phyloP scores from a whole-genome alignment of 2,888 invertebrate species.

The Sericinus montela region DNA sequence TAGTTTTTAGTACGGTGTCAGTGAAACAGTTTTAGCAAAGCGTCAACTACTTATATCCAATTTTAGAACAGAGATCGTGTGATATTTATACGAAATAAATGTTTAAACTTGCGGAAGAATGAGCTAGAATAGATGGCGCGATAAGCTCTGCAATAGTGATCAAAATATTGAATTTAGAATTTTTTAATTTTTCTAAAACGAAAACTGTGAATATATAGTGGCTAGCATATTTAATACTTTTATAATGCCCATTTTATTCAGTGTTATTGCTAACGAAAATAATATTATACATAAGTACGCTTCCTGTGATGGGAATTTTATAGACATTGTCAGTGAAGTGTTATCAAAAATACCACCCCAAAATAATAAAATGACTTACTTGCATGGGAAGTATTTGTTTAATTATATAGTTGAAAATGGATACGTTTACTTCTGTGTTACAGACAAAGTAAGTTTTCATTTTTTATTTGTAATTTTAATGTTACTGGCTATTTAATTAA shows the following conservation, averaged over 20 bases:
- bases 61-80: constrained; percentile 42
- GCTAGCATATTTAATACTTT: not conserved
- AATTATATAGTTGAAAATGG: constrained; percentile 91
- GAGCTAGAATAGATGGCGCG: constrained; percentile 15
- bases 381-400: constrained; percentile 81
- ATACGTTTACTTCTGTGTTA: constrained; percentile 94
- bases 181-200: too few species aligned
- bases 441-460: constrained; percentile 87
- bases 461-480: not conserved
- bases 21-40: constrained; percentile 42
- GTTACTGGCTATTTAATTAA: too few species aligned
- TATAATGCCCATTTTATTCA: constrained; percentile 93
- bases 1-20: constrained; percentile 52
- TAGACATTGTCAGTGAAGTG: constrained; percentile 93
- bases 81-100: constrained; percentile 40
- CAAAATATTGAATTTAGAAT: too few species aligned
- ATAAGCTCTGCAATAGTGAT: not conserved
- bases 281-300: constrained; percentile 91
- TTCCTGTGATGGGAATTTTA: constrained; percentile 94
- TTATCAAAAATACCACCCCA: constrained; percentile 87
- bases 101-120: constrained; percentile 33
- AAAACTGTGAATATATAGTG: too few species aligned
- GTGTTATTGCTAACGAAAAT: constrained; percentile 89
- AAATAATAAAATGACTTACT: constrained; percentile 93
- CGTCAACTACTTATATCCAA: constrained; percentile 38